A percentile compares a stretch with the other conserved stretches of the same genome.
Conservation (phyloP, 2,797 vertebrate species). For the Esox masquinongy region DNA sequence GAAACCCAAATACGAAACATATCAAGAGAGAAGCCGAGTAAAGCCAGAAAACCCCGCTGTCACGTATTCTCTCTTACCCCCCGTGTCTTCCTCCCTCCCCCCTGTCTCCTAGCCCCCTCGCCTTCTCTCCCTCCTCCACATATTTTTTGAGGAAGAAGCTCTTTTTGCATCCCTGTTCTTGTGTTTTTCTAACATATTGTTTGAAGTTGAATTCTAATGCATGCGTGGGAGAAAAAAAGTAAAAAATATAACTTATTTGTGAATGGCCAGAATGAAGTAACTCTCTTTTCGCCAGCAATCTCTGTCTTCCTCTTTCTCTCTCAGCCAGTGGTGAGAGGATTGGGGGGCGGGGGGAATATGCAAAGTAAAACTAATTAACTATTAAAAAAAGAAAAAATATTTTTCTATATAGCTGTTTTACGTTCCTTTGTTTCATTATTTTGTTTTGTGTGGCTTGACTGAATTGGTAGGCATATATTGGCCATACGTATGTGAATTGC, state of each 20-base stretch:
- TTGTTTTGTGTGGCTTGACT: neutral
- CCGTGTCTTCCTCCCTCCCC: constrained; percentile 20
- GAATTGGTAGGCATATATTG: neutral
- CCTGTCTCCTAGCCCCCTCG: constrained; percentile 20
- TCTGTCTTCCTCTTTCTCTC: constrained; percentile 22
- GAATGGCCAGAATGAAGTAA: constrained; percentile 55
- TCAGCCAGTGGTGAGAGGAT: constrained; percentile 14
- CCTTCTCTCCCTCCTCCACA: constrained; percentile 40
- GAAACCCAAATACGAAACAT: constrained; percentile 66
- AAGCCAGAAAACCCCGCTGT: constrained; percentile 41
- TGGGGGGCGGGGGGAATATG: constrained; percentile 20
- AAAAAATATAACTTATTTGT: constrained; percentile 55
- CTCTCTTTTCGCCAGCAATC: constrained; percentile 52
- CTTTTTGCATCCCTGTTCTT: constrained; percentile 55
- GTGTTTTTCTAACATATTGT: constrained; percentile 72
- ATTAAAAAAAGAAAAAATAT: neutral
- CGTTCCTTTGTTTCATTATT: neutral
- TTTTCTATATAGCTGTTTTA: constrained; percentile 11
- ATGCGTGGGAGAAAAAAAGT: constrained; percentile 66
- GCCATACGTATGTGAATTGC: too few relatives aligned
- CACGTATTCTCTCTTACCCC: constrained; percentile 39
- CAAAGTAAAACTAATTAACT: neutral
- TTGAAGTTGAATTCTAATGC: constrained; percentile 74
- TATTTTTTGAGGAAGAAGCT: constrained; percentile 68
- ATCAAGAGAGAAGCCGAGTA: constrained; percentile 61